Evolutionary conservation across 2,797 vertebrate species (phyloP).

Genomic region (Diplodus sargus): DNA sequence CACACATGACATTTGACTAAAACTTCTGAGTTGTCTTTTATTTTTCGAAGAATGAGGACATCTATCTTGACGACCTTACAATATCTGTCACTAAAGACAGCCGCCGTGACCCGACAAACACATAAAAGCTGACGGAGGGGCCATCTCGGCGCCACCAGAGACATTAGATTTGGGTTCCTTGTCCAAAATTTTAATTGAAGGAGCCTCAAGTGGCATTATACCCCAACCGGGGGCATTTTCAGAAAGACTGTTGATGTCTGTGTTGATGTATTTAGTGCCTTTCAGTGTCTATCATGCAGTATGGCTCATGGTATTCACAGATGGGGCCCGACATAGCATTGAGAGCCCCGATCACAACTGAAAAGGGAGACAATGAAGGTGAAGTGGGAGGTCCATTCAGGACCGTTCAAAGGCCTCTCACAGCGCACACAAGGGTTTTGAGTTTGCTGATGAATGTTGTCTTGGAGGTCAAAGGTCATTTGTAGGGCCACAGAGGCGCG

Average conservation of each 20-base stretch:
- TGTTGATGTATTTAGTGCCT: constrained; percentile 69
- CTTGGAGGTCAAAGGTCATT: constrained; percentile 59
- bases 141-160: constrained; percentile 49
- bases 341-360: constrained; percentile 48
- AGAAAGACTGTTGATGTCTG: constrained; percentile 57
- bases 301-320: constrained; percentile 67
- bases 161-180: constrained; percentile 55
- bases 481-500: constrained; percentile 37
- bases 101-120: constrained; percentile 23
- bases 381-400: constrained; percentile 73
- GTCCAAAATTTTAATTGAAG: constrained; percentile 49
- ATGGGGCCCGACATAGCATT: constrained; percentile 64
- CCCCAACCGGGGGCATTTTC: constrained; percentile 41
- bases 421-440: constrained; percentile 36
- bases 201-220: constrained; percentile 54
- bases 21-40: constrained; percentile 45
- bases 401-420: constrained; percentile 64
- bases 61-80: constrained; percentile 43
- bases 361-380: constrained; percentile 69
- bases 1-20: constrained; percentile 28
- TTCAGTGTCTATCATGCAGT: constrained; percentile 62
- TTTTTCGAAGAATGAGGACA: constrained; percentile 44
- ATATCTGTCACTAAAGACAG: constrained; percentile 49
- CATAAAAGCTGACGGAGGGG: constrained; percentile 37
- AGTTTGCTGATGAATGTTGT: constrained; percentile 62